Percentiles rank a stretch among this genome's conserved stretches.
Evolutionary conservation across 2,888 invertebrate genomes (phyloP).

Genomic region (Synanthedon formicaeformis): DNA sequence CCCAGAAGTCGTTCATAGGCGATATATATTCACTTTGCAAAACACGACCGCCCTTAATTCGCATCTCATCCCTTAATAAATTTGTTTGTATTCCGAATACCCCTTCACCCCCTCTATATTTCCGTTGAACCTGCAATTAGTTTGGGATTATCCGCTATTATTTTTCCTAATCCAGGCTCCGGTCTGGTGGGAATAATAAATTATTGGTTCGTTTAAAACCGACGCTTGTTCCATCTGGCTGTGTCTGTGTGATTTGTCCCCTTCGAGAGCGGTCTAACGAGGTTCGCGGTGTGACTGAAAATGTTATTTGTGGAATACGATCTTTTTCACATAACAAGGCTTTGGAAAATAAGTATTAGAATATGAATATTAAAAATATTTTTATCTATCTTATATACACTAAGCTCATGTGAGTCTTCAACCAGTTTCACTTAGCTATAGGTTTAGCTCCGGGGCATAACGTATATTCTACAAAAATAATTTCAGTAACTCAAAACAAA

Average conservation of each 20-base stretch:
- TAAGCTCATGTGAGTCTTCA: too few relatives aligned
- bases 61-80: not conserved
- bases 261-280: slow-evolving; percentile 20
- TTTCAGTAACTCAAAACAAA: too few relatives aligned
- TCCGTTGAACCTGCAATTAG: not conserved
- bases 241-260: slow-evolving; percentile 19
- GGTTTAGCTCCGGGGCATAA: too few relatives aligned
- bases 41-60: not conserved
- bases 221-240: slow-evolving; percentile 24
- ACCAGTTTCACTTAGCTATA: too few relatives aligned
- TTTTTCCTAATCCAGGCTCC: slow-evolving; percentile 26
- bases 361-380: too few relatives aligned
- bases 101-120: not conserved
- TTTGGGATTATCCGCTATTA: slow-evolving; percentile 25
- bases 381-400: too few relatives aligned
- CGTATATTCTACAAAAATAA: too few relatives aligned
- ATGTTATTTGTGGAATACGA: too few relatives aligned
- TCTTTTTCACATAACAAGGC: too few relatives aligned
- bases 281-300: slow-evolving; percentile 26
- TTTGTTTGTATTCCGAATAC: not conserved
- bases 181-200: slow-evolving; percentile 26
- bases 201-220: slow-evolving; percentile 25
- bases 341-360: too few relatives aligned
- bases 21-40: not conserved
- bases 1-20: not conserved